Evolutionary conservation across 2,113 vertebrate genomes (phyloP), one percentile per base, ranked within the genome.

Genomic region (Gallinago media): DNA sequence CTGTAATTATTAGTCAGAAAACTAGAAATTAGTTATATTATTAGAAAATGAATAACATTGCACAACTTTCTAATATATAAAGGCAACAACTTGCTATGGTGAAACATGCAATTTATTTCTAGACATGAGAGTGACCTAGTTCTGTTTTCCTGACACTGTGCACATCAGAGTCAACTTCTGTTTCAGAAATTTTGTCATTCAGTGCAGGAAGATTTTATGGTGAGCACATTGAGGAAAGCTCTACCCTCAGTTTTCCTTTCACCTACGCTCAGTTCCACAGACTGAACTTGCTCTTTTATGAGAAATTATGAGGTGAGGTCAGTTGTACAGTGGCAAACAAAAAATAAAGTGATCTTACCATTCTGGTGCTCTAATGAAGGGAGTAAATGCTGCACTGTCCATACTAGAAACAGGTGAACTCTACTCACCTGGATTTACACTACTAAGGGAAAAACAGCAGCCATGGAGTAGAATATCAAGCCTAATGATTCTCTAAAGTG

Each of bases 71-170:
- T 12, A 27, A 14, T 31, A 40, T n/a, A 25, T 59, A 67, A 94
- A 92, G 14, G 6, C 17, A 84, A 27, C 2, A 4, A 15, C 49
- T 94, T 94, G 78, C 63, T 84, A 44, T 78, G 42, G 62, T 82
- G 47, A 65, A 88, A 67, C 55, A 65, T 49, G 49, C 12, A 34
- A 74, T 67, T 61, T 77, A 71, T 85, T 96, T 93, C 61, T 54
- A 86, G 36, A 94, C 50, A 59, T 44, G 55, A 75, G 15, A 59
- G 46, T 94, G 92, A 95, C 88, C 97, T 96, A 97, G 83, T 97
- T 97, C 88, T 94, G 78, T 79, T 95, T 89, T 92, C 73, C 93
- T 92, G 80, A 76, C 92, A 85, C 58, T 95, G 40, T 88, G 59
- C 71, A 90, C 20, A 77, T 75, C 59, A 81, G 71, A 95, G 58